Evolutionary conservation across 2,797 vertebrate genomes (phyloP), one percentile per base, ranked within the genome.

Genomic region (Sphaeramia orbicularis): DNA sequence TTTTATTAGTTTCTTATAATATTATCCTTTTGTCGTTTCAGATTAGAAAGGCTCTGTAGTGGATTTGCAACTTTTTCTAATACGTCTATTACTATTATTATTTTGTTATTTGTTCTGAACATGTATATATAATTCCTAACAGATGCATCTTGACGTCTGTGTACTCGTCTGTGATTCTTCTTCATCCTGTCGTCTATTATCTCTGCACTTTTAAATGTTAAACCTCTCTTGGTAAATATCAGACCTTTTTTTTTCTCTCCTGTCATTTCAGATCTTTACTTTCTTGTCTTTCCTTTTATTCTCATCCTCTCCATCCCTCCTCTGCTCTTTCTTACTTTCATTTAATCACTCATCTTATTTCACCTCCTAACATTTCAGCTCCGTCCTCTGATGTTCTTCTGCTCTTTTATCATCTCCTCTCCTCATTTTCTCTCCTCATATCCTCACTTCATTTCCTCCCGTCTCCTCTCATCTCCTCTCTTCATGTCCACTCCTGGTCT

Each of bases 221-320:
- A 16, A 44, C 6, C 11, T 8, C 9, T 47, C 7, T 4, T 15
- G 10, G 4, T 6, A 43, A 38, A 68, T 52, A 41, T 36, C 35
- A 70, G 32, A 43, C 68, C 48, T 60, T 42, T 10, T 19, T n/a
- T 18, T 27, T 32, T 37, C 12, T 38, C 6, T 41, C 24, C 27
- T 60, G 24, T 27, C 24, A 27, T 32, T 32, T 32, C 30, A 32
- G 4, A 32, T 32, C 3, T 32, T 3, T 41, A n/a, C 41, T 41
- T 13, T 14, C n/a, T 14, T 7, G 1, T 41, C 13, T n/a, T n/a
- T 3, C 14, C 6, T 41, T 41, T 14, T n/a, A n/a, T 41, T 41
- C 40, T 14, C 1, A 3, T 41, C 30, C 7, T 6, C 30, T 7
- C 9, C 30, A 32, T 32, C 14, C 6, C 4, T 41, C 12, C 40